Conservation (phyloP, 2,888 invertebrate genomes). For the Neoascia interrupta region DNA sequence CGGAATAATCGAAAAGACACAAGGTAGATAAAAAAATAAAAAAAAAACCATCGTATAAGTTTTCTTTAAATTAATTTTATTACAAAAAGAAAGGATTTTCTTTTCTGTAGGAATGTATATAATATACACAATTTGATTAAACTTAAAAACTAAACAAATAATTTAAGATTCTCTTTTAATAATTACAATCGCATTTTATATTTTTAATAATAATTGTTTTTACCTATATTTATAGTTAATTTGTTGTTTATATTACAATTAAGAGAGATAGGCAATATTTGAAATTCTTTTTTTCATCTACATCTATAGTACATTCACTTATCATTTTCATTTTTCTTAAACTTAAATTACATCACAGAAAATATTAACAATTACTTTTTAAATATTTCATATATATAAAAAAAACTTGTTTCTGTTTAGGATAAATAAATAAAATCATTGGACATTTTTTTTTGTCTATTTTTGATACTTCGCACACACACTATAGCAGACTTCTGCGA, state of each 20-base stretch:
- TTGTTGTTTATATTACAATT: background rate
- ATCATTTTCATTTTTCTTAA: slow-evolving; percentile 2
- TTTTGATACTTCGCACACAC: background rate
- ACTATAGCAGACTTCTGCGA: slow-evolving; percentile 1
- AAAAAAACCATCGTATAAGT: background rate
- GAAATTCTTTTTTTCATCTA: slow-evolving; percentile 13
- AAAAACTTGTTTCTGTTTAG: slow-evolving; percentile 12
- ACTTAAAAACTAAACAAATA: slow-evolving; percentile 56
- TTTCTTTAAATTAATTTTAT: slow-evolving; percentile 48
- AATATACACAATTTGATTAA: slow-evolving; percentile 12
- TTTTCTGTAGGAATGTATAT: slow-evolving; percentile 31
- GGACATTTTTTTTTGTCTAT: slow-evolving; percentile 13
- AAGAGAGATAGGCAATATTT: slow-evolving; percentile 16
- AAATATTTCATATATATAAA: slow-evolving; percentile 31
- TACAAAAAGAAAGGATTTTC: slow-evolving; percentile 36
- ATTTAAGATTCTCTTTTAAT: slow-evolving; percentile 39
- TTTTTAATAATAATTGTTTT: slow-evolving; percentile 5
- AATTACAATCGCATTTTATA: slow-evolving; percentile 26
- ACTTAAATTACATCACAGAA: slow-evolving; percentile 68
- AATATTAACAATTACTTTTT: slow-evolving; percentile 48
- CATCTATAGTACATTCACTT: slow-evolving; percentile 3
- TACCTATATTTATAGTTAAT: background rate
- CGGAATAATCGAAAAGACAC: too few relatives aligned
- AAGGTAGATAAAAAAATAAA: background rate
- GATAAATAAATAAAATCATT: slow-evolving; percentile 42